Evolutionary conservation across 2,888 invertebrate genomes (phyloP).

Genomic region (Vesta saturnalis): DNA sequence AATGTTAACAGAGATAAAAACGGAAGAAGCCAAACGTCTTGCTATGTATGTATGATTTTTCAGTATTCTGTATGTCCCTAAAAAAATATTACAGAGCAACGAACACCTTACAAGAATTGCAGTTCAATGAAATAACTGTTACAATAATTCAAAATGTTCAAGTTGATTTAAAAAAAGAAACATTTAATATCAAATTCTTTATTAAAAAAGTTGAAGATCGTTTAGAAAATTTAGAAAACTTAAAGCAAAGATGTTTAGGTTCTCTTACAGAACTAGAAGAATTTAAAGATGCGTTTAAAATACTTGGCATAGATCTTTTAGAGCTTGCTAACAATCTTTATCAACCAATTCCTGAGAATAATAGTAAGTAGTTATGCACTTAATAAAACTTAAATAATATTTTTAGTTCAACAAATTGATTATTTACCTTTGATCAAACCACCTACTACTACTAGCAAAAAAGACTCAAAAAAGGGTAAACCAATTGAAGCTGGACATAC

Average conservation of each 20-base stretch:
- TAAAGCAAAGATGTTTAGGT: conserved; percentile 39
- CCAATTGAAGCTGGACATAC: background rate
- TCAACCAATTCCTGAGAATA: conserved; percentile 17
- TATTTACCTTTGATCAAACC: too few species aligned
- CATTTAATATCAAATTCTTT: conserved; percentile 37
- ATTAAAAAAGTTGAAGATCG: conserved; percentile 34
- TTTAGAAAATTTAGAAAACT: conserved; percentile 31
- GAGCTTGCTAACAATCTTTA: conserved; percentile 1
- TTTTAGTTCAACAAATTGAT: background rate
- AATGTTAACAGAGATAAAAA: conserved; percentile 17
- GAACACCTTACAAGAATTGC: conserved; percentile 24
- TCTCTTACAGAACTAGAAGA: conserved; percentile 40
- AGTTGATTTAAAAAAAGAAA: conserved; percentile 40
- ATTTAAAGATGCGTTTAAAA: conserved; percentile 30
- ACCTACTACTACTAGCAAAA: too few species aligned
- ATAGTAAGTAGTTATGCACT: conserved; percentile 9
- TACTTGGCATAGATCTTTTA: background rate
- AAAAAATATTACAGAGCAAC: conserved; percentile 17
- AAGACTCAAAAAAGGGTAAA: background rate
- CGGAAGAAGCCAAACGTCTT: background rate
- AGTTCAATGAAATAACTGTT: conserved; percentile 43
- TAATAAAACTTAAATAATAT: background rate
- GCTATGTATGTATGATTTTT: background rate
- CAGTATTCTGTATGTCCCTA: background rate
- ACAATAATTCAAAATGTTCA: conserved; percentile 43